Base-by-base conservation (phyloP, 2,113 vertebrate genomes). In the Vidua chalybeata region DNA sequence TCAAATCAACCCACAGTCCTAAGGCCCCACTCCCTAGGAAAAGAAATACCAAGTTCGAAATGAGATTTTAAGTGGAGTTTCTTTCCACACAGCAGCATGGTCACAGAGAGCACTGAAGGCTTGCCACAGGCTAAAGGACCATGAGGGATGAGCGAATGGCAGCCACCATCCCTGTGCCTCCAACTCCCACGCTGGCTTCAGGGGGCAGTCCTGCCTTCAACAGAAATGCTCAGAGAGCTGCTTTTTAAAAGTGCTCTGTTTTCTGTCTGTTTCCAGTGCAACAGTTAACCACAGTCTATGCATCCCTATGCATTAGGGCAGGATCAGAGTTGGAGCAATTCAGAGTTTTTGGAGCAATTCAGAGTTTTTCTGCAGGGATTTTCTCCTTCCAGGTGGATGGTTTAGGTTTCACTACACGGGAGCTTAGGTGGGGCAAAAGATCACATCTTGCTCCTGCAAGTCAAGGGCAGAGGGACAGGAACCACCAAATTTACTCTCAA, bases 301-400 rank as follows among this genome's bases (percentile, higher is more conserved):
- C 2, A 28, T 64, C 84, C 86, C 93, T 90, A 69, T n/a, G 81
- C 90, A 79, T 78, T 73, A 90, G 79, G 63, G 69, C 33, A 93
- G 22, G 55, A 93, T 93, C 73, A 59, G 30, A 61, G 66, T 37
- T 94, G 85, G 92, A 91, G 62, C 48, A 81, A 93, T 87, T 91
- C 75, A 91, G 91, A 96, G 63, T 61, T 95, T 84, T 37, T 94
- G 85, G 92, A 91, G 62, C 48, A 81, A 93, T 87, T 91, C 75
- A 91, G 91, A 96, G 63, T 61, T 95, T 84, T 89, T 63, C 75
- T 90, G 69, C 63, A 58, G 55, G 62, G 67, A 64, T 88, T 89
- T 93, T 96, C 68, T 92, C 81, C 91, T 96, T 93, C 67, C 77
- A 94, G 54, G 22, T 52, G n/a, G 59, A 77, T 84, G 41, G 86